A percentile compares a stretch with the other conserved stretches of the same genome.
Conservation (phyloP, 1,140 invertebrate species). For the Heliconius hermathena region DNA sequence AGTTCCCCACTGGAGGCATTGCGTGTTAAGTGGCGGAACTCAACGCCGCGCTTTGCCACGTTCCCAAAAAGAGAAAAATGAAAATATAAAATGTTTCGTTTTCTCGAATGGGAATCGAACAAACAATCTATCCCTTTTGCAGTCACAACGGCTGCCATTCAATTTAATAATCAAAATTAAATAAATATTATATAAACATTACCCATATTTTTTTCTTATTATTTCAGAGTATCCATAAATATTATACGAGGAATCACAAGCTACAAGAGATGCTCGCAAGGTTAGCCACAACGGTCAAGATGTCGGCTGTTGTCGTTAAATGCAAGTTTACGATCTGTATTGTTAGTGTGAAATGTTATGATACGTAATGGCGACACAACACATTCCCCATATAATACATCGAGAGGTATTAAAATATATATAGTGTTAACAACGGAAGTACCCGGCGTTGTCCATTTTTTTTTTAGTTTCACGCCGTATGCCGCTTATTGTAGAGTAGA, state of each 20-base stretch:
- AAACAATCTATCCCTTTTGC: too few relatives aligned
- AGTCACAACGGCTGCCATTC: too few relatives aligned
- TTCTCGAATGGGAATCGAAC: too few relatives aligned
- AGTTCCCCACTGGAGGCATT: too few relatives aligned
- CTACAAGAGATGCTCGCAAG: conserved; percentile 12
- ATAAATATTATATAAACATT: background rate
- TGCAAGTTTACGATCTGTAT: conserved; percentile 36
- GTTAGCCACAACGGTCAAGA: conserved; percentile 31
- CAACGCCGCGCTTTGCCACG: too few relatives aligned
- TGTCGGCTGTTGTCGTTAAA: conserved; percentile 33
- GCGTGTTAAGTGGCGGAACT: too few relatives aligned
- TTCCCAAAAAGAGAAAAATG: too few relatives aligned
- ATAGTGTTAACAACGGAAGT: background rate
- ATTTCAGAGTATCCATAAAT: background rate
- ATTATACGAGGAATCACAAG: background rate
- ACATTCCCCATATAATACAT: conserved; percentile 10
- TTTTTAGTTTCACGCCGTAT: background rate
- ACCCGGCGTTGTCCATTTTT: background rate
- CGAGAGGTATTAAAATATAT: background rate
- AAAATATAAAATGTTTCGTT: too few relatives aligned
- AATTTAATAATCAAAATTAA: too few relatives aligned
- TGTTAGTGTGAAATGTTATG: conserved; percentile 38
- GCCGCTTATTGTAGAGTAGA: too few relatives aligned
- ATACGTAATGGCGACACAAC: conserved; percentile 20
- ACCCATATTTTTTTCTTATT: background rate